phyloP scores from a whole-genome alignment of 2,888 invertebrate genomes.

The Ashinkailepas kermadecensis region DNA sequence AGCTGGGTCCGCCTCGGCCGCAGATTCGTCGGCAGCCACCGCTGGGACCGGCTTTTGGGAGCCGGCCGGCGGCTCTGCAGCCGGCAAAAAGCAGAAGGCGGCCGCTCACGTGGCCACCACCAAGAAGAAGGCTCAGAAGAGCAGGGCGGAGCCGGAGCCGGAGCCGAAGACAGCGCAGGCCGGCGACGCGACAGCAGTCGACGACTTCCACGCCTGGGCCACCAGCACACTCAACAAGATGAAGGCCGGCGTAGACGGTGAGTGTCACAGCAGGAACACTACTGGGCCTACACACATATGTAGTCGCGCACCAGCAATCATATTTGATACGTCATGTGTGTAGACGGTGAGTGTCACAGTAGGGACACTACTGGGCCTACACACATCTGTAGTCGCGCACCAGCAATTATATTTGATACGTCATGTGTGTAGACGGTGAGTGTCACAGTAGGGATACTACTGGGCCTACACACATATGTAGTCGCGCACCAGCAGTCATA shows the following conservation, averaged over 20 bases:
- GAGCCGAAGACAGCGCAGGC: slow-evolving; percentile 19
- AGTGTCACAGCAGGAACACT: background rate
- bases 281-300: no score
- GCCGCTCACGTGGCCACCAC: background rate
- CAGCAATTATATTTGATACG: no score
- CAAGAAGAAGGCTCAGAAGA: slow-evolving; percentile 27
- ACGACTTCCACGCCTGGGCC: slow-evolving; percentile 27
- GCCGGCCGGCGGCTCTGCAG: background rate
- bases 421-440: no score
- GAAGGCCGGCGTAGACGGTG: slow-evolving; percentile 24
- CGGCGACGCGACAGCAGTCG: background rate
- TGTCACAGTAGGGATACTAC: no score
- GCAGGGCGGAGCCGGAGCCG: slow-evolving; percentile 28
- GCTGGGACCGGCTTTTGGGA: background rate
- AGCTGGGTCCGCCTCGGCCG: no score
- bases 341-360: no score
- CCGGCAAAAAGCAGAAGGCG: slow-evolving; percentile 23
- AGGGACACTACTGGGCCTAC: no score
- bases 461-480: no score
- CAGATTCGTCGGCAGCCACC: background rate
- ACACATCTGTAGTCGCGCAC: no score
- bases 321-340: no score
- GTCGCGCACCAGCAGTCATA: no score
- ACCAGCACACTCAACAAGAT: slow-evolving; percentile 21
- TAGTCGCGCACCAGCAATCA: no score